Evolutionary conservation across 2,113 vertebrate species (phyloP).

Genomic region (Notechis scutatus): DNA sequence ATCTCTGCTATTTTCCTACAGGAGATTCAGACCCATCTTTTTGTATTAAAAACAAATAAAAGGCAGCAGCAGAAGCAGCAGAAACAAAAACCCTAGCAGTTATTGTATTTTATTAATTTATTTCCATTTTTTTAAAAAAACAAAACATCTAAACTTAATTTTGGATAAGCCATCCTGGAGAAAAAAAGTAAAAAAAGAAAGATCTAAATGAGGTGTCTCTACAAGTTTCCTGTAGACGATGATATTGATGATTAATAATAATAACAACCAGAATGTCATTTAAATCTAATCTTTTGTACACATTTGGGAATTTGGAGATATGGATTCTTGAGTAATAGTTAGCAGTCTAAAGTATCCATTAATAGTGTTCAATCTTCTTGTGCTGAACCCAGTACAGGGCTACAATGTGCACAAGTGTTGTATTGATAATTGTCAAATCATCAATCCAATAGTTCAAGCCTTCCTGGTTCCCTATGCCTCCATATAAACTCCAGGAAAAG

Average conservation of each 20-base stretch:
- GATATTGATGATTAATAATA: too few species aligned
- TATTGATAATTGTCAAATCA: background rate
- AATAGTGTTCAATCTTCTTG: background rate
- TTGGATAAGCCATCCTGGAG: background rate
- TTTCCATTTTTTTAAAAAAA: background rate
- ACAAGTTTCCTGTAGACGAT: background rate
- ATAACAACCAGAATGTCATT: background rate
- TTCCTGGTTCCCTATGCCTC: background rate
- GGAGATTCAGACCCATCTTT: background rate
- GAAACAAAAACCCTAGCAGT: background rate
- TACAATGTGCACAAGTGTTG: background rate
- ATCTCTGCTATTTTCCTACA: background rate
- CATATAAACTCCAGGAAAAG: background rate
- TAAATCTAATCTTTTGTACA: background rate
- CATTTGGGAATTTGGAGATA: background rate
- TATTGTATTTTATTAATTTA: background rate
- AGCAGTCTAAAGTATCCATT: background rate
- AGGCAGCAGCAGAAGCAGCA: background rate
- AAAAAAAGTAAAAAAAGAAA: background rate
- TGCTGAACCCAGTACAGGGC: background rate
- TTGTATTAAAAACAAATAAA: background rate
- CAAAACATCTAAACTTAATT: background rate
- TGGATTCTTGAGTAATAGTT: background rate
- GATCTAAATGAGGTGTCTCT: background rate
- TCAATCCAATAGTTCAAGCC: background rate